These are phyloP conservation scores for Neodiprion fabricii DNA, from an alignment of 1,140 invertebrate genomes.

Conservation along the genomic window DNA sequence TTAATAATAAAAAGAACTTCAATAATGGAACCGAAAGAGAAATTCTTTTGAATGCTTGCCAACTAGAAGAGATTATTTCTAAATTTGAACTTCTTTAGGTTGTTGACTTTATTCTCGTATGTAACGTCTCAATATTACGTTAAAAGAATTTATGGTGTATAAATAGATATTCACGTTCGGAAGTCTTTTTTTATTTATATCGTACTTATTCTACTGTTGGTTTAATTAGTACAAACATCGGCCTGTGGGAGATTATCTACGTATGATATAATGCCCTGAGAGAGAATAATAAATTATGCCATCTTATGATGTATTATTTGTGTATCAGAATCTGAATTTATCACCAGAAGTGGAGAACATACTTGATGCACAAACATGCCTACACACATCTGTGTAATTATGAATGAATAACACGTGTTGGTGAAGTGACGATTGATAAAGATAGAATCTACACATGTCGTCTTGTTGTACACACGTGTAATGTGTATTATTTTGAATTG, in stretches of 20 bases:
- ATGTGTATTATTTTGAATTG: background rate
- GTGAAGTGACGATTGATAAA: background rate
- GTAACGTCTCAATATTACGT: background rate
- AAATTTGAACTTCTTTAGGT: background rate
- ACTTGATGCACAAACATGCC: background rate
- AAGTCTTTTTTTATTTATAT: background rate
- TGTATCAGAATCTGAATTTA: slow-evolving; percentile 6
- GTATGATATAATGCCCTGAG: too few species aligned
- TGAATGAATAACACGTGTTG: slow-evolving; percentile 5
- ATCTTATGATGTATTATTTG: background rate
- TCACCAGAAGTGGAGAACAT: background rate
- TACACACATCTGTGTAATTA: background rate
- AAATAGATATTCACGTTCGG: background rate
- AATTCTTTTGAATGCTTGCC: background rate
- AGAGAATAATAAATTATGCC: too few species aligned
- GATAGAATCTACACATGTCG: background rate
- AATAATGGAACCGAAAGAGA: background rate
- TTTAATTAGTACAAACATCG: too few species aligned
- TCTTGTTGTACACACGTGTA: background rate
- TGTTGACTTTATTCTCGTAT: background rate
- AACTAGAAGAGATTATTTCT: background rate
- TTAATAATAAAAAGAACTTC: background rate
- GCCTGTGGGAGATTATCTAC: too few species aligned
- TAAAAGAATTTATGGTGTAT: background rate
- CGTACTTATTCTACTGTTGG: too few species aligned